phyloP scores from a whole-genome alignment of 2,797 vertebrate genomes.

The Anguilla megastoma region DNA sequence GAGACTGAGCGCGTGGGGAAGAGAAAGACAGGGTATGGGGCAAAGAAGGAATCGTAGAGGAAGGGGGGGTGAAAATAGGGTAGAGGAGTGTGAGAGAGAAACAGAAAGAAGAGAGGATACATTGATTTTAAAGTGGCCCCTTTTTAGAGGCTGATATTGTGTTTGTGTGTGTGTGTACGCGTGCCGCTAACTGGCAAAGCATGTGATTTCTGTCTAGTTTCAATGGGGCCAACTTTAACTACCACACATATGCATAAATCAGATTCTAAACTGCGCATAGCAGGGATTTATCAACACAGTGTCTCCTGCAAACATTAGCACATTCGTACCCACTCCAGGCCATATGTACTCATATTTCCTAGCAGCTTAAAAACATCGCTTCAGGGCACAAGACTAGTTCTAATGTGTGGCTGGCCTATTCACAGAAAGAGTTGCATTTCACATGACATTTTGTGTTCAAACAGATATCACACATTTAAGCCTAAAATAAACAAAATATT shows the following conservation, averaged over 20 bases:
- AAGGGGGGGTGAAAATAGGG: not conserved
- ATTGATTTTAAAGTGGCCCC: not conserved
- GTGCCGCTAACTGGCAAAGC: conserved; percentile 54
- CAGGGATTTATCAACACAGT: not conserved
- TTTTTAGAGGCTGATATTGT: not conserved
- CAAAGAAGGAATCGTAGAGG: not conserved
- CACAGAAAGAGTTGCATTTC: not conserved
- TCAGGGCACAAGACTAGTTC: not conserved
- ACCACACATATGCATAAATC: not conserved
- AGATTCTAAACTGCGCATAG: not conserved
- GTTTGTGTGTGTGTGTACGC: not conserved
- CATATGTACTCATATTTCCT: conserved; percentile 6
- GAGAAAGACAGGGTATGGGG: not conserved
- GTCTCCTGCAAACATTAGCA: conserved; percentile 1
- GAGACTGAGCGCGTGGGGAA: not conserved
- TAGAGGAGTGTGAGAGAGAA: not conserved
- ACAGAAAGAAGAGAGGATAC: not conserved
- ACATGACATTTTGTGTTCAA: not conserved
- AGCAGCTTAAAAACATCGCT: not conserved
- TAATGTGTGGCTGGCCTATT: not conserved
- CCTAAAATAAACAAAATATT: not conserved
- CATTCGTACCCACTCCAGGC: not conserved
- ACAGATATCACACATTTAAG: not conserved
- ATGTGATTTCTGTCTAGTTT: conserved; percentile 41
- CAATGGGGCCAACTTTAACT: not conserved